Evolutionary conservation across 1,140 invertebrate genomes (phyloP).

Genomic region (Dufourea novaeangliae): DNA sequence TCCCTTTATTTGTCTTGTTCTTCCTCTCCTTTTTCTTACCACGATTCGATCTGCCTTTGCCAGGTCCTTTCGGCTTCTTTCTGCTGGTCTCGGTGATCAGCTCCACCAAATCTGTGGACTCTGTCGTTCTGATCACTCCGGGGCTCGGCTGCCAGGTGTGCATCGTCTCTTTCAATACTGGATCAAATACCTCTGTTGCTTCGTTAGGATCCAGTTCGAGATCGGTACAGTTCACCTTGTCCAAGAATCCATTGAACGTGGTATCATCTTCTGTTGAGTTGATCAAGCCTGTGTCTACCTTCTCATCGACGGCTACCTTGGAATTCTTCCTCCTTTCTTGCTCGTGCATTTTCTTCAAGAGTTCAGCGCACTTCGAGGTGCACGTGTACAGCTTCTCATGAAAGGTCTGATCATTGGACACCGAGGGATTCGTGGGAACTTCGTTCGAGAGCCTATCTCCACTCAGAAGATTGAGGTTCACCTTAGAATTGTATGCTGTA

Average conservation of each 20-base stretch:
- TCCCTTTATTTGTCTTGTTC: conserved; percentile 5
- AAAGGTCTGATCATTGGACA: neutral
- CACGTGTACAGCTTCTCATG: neutral
- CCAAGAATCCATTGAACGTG: neutral
- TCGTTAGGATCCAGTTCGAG: neutral
- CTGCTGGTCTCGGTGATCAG: neutral
- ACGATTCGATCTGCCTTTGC: neutral
- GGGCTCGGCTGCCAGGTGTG: neutral
- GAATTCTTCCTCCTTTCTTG: neutral
- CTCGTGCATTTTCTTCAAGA: neutral
- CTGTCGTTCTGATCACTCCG: neutral
- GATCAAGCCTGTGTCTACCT: conserved; percentile 59
- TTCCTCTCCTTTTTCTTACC: neutral
- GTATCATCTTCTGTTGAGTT: conserved; percentile 23
- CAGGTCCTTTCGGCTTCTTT: neutral
- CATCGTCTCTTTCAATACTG: neutral
- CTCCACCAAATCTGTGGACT: conserved; percentile 6
- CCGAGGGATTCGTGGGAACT: neutral
- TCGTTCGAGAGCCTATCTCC: neutral
- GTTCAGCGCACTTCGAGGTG: neutral
- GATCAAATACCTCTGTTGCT: neutral
- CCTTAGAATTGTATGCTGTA: neutral
- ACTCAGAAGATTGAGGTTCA: neutral
- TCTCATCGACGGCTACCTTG: neutral
- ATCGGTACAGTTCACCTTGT: neutral